Evolutionary conservation across 2,888 invertebrate genomes (phyloP), one percentile per base, ranked within the genome.

Genomic region (Perizoma flavofasciatum): DNA sequence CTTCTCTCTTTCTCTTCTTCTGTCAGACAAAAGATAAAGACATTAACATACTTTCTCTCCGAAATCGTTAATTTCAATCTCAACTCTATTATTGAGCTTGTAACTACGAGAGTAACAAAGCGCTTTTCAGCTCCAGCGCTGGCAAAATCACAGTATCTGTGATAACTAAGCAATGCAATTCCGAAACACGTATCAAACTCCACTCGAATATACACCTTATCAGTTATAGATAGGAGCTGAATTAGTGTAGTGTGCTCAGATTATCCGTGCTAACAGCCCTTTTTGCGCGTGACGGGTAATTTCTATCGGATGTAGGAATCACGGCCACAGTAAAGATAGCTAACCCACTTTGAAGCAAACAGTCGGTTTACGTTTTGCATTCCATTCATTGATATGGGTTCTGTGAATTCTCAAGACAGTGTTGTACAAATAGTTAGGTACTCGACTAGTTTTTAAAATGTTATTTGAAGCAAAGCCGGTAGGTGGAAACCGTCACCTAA

Each of bases 331-430:
- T 40, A 49, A 63, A 56, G 61, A 59, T 50, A 66, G 45, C 59
- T 70, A 74, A 73, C 74, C 73, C 66, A 75, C 63, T 74, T 67
- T 59, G 55, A 37, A 60, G 53, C 61, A 62, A 73, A 73, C 62
- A 70, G 59, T 61, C 58, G 57, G 75, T 84, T 84, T 83, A 77
- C 83, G 77, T 74, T 79, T 70, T 71, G 69, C 77, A 75, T 81
- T 82, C 69, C 74, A 75, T 75, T 81, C 81, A 84, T 84, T 83
- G 80, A 78, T 79, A 76, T 70, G 59, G 73, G 33, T 34, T 46
- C 48, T 55, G 34, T 40, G 50, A 57, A 53, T 51, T 43, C n/a
- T 53, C 45, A 46, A 50, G 41, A 41, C 41, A 22, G 22, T 22
- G 22, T 22, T 22, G 22, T 22, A 22, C 22, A 22, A 22, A 22